phyloP scores from a whole-genome alignment of 2,797 vertebrate species.

The Gymnothorax reevesii region DNA sequence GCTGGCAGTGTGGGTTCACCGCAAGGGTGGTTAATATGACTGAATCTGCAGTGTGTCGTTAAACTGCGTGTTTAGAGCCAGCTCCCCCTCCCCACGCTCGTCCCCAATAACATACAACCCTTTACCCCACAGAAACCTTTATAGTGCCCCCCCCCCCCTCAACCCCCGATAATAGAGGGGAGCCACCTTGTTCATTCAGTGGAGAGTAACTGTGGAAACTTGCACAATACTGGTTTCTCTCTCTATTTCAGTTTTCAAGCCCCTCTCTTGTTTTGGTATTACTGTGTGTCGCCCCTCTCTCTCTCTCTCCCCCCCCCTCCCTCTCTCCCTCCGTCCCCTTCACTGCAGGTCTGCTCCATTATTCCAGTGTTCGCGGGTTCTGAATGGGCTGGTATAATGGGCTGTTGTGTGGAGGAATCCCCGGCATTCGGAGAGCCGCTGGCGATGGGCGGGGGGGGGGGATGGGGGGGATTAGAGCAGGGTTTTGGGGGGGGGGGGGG shows the following conservation, averaged over 20 bases:
- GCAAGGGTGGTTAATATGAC: not conserved
- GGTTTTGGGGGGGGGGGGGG: not conserved
- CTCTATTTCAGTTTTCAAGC: not conserved
- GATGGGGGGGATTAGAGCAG: not conserved
- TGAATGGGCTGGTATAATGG: conserved; percentile 12
- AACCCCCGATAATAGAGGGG: not conserved
- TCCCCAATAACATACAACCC: not conserved
- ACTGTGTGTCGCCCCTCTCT: not conserved
- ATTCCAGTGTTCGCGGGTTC: conserved; percentile 23
- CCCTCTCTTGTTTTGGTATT: not conserved
- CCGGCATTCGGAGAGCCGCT: conserved; percentile 14
- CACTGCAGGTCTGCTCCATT: conserved; percentile 30
- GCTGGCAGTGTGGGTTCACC: not conserved
- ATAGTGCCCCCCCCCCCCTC: not conserved
- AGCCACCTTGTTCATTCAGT: not conserved
- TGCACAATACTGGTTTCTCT: not conserved
- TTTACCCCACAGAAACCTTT: not conserved
- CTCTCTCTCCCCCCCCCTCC: not conserved
- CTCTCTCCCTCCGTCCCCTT: not conserved
- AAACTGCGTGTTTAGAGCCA: too few relatives aligned
- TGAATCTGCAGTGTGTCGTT: too few relatives aligned
- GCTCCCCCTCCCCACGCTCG: not conserved
- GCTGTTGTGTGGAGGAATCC: conserved; percentile 36
- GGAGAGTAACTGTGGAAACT: not conserved
- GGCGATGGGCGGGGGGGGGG: not conserved